Evolutionary conservation across 2,797 vertebrate genomes (phyloP), one percentile per base, ranked within the genome.

Genomic region (Coregonus suidteri): DNA sequence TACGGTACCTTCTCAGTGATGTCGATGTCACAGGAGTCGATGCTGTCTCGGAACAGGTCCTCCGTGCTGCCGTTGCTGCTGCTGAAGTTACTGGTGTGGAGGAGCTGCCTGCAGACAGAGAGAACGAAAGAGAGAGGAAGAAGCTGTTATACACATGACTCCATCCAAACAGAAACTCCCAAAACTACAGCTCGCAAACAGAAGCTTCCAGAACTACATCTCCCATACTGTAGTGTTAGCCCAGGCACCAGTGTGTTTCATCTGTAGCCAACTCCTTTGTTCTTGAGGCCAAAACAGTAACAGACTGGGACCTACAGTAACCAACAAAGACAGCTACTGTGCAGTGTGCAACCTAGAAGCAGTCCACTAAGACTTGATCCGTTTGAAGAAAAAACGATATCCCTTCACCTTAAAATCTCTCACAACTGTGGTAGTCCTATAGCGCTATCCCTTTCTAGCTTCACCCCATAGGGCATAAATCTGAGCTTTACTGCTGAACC

Each of bases 51-150:
- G 93, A 98, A 99, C 81, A 99, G 92, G 89, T 99, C 98, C 88
- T 99, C 98, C 0, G 97, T 98, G 90, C 98, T 99, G 91, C 97
- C 97, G 0, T 97, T 97, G 56, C 96, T 98, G 93, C 98, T 99
- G 94, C 97, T 99, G 89, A 98, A 91, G 92, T 98, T 98, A 92
- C 98, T 99, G 92, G 95, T 96, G 87, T 99, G 96, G 85, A 99
- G 95, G 78, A 99, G 96, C 80, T 99, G 97, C 83, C 98, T 99
- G 93, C 47, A 82, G 84, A 74, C 65, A 86, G 65, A 85, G 76
- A 74, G 71, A 77, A 34, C 75, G 18, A 76, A 62, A 79, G 66
- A 82, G 47, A 81, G 68, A 76, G 74, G 75, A n/a, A 77, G 67
- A 73, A 31, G 67, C 67, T 62, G 73, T 71, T 67, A 81, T 66